Evolutionary conservation across 1,140 invertebrate genomes (phyloP).

Genomic region (Argopecten irradians): DNA sequence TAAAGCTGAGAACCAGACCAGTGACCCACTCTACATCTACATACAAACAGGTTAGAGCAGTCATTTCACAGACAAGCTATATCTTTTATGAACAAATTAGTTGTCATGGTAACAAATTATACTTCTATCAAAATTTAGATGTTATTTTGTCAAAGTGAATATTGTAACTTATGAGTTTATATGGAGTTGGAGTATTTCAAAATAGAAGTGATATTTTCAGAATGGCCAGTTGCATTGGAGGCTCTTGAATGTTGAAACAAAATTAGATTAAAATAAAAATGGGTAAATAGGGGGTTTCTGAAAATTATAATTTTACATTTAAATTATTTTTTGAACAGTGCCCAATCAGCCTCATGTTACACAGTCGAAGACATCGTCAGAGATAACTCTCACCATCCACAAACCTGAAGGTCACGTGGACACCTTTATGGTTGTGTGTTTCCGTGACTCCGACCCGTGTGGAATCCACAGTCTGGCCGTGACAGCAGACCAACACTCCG

Average conservation of each 20-base stretch:
- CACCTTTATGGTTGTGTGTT: constrained; percentile 53
- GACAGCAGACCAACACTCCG: neutral
- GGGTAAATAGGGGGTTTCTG: too few species aligned
- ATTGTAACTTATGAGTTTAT: neutral
- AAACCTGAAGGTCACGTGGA: constrained; percentile 56
- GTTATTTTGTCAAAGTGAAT: neutral
- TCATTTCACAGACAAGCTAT: neutral
- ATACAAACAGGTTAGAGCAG: constrained; percentile 60
- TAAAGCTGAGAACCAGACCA: constrained; percentile 57
- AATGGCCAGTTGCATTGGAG: too few species aligned
- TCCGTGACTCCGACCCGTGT: constrained; percentile 30
- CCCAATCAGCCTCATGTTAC: constrained; percentile 61
- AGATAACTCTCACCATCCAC: constrained; percentile 55
- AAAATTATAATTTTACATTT: too few species aligned
- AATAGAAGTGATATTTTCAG: too few species aligned
- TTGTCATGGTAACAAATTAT: neutral
- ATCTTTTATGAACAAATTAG: neutral
- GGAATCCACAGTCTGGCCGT: constrained; percentile 34
- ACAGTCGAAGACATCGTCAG: constrained; percentile 27
- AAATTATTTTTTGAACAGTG: constrained; percentile 60
- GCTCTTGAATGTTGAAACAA: too few species aligned
- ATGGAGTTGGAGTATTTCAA: neutral
- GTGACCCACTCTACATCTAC: constrained; percentile 48
- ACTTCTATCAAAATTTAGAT: neutral
- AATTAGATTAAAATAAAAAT: too few species aligned